A percentile compares a stretch with the other conserved stretches of the same genome.
Evolutionary conservation across 1,140 invertebrate species (phyloP).

Genomic region (Meloidogyne hapla): DNA sequence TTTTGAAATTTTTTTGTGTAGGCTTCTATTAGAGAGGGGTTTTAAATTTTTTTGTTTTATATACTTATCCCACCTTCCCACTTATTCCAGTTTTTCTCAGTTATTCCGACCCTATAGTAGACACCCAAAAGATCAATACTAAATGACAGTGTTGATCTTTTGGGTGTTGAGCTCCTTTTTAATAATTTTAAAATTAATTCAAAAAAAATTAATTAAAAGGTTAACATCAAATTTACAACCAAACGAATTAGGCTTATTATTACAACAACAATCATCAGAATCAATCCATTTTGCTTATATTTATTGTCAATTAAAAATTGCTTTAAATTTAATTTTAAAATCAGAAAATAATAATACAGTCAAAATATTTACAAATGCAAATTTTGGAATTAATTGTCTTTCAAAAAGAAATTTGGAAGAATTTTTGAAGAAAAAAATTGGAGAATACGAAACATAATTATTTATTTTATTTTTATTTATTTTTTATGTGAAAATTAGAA

Average conservation of each 20-base stretch:
- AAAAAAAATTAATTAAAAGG: slow-evolving; percentile 1
- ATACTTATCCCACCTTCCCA: no score
- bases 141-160: no score
- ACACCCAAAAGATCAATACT: no score
- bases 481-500: no score
- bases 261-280: not conserved
- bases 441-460: not conserved
- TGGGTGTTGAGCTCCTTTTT: no score
- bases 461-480: not conserved
- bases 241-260: slow-evolving; percentile 14
- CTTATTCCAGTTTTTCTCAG: no score
- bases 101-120: no score
- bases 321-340: not conserved
- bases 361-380: slow-evolving; percentile 15
- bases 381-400: slow-evolving; percentile 26
- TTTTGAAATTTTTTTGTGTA: no score
- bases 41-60: no score
- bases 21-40: no score
- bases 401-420: slow-evolving; percentile 23
- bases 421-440: slow-evolving; percentile 18
- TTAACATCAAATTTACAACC: slow-evolving; percentile 24
- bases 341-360: not conserved
- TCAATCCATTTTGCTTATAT: slow-evolving; percentile 8
- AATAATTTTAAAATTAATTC: not conserved
- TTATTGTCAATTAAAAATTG: slow-evolving; percentile 7